phyloP scores from a whole-genome alignment of 2,113 vertebrate genomes.

The Pygoscelis adeliae region DNA sequence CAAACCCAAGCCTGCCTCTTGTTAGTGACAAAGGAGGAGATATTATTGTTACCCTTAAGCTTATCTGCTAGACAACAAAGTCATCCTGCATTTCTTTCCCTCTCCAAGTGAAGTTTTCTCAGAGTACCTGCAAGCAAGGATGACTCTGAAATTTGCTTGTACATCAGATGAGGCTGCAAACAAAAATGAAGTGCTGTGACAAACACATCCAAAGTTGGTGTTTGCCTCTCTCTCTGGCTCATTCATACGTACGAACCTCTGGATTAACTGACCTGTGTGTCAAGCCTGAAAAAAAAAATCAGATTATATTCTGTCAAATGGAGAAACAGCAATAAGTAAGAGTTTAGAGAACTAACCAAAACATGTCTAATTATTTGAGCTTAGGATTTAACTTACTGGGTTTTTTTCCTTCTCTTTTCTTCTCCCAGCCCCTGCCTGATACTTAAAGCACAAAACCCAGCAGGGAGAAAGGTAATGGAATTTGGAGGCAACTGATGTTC shows the following conservation, averaged over 20 bases:
- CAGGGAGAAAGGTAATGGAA: slow-evolving; percentile 62
- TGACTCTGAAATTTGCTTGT: slow-evolving; percentile 10
- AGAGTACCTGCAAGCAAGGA: neutral
- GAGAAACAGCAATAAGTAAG: slow-evolving; percentile 22
- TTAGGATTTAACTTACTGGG: slow-evolving; percentile 41
- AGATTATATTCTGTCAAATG: slow-evolving; percentile 29
- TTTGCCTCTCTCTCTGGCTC: slow-evolving; percentile 10
- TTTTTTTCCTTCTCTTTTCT: slow-evolving; percentile 35
- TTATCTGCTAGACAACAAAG: neutral
- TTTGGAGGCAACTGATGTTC: slow-evolving; percentile 58
- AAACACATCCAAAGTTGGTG: neutral
- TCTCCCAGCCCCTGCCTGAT: slow-evolving; percentile 26
- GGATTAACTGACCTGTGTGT: slow-evolving; percentile 12
- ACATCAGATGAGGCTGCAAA: slow-evolving; percentile 23
- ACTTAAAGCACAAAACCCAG: slow-evolving; percentile 61
- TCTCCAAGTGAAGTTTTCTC: neutral
- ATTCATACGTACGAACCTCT: neutral
- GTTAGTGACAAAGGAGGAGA: neutral
- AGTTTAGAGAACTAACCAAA: slow-evolving; percentile 41
- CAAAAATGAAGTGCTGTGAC: slow-evolving; percentile 15
- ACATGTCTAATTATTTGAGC: slow-evolving; percentile 32
- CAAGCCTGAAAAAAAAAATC: neutral
- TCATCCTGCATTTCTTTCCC: neutral
- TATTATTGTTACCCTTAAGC: neutral
- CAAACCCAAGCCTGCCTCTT: neutral